phyloP scores from a whole-genome alignment of 2,888 invertebrate species.

The Lissonota sp. region DNA sequence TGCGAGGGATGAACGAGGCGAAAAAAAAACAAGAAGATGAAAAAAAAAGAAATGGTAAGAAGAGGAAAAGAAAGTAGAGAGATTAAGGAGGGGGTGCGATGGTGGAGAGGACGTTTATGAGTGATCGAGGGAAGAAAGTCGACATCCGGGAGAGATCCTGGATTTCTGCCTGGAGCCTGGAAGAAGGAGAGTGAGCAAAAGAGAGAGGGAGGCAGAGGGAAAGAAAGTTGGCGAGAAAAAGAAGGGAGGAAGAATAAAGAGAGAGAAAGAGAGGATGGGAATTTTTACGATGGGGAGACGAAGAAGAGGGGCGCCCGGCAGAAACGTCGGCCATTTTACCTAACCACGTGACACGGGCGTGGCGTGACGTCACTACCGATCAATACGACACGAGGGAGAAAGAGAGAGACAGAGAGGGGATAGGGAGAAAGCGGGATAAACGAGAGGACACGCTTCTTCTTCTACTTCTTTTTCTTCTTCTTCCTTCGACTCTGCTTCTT shows the following conservation, averaged over 20 bases:
- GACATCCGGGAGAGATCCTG: slow-evolving; percentile 48
- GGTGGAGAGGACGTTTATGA: slow-evolving; percentile 3
- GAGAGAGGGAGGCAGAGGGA: not conserved
- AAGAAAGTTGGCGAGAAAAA: slow-evolving; percentile 15
- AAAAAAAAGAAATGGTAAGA: not conserved
- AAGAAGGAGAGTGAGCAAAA: not conserved
- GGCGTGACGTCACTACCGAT: slow-evolving; percentile 82
- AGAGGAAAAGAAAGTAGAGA: not conserved
- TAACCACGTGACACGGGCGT: slow-evolving; percentile 82
- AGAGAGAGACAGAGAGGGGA: slow-evolving; percentile 63
- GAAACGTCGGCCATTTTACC: slow-evolving; percentile 77
- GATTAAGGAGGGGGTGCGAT: slow-evolving; percentile 11
- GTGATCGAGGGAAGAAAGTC: slow-evolving; percentile 25
- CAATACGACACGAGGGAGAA: slow-evolving; percentile 77
- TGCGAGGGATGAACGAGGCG: slow-evolving; percentile 18
- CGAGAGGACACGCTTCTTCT: slow-evolving; percentile 56
- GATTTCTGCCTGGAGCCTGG: slow-evolving; percentile 28
- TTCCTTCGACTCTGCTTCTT: slow-evolving; percentile 54
- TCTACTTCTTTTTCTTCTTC: slow-evolving; percentile 73
- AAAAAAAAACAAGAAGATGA: slow-evolving; percentile 15
- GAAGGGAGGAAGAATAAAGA: slow-evolving; percentile 25
- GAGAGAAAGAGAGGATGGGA: slow-evolving; percentile 32
- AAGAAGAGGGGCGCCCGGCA: slow-evolving; percentile 64
- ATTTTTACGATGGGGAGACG: slow-evolving; percentile 44
- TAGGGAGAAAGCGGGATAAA: slow-evolving; percentile 49